Evolutionary conservation across 2,797 vertebrate genomes (phyloP).

Genomic region (Pristis pectinata): DNA sequence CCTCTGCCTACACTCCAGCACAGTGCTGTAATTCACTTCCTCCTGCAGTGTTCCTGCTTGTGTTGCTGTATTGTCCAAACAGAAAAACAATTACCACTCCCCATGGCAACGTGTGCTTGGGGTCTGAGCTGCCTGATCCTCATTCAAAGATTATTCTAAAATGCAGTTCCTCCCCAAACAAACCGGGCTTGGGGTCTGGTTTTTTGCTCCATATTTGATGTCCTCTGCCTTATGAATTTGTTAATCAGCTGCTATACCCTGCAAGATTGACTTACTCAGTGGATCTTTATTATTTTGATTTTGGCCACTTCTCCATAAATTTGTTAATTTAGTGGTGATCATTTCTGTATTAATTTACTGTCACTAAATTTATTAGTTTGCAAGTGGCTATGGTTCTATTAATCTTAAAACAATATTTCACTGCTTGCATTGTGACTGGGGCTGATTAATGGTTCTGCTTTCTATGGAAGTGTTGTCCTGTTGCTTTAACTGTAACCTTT

Average conservation of each 20-base stretch:
- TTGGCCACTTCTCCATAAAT: background rate
- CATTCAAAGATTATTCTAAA: background rate
- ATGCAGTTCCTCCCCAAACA: background rate
- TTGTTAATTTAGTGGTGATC: background rate
- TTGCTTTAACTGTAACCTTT: background rate
- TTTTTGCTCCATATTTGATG: no score
- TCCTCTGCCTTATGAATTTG: background rate
- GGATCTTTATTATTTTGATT: background rate
- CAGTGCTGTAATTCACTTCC: background rate
- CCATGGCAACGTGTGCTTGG: no score
- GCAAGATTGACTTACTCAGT: background rate
- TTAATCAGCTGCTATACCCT: background rate
- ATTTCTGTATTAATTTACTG: background rate
- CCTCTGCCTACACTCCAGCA: background rate
- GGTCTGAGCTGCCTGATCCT: no score
- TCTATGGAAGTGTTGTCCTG: background rate
- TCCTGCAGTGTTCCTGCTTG: background rate
- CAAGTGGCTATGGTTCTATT: background rate
- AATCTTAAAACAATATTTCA: background rate
- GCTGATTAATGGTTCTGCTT: background rate
- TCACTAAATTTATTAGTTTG: background rate
- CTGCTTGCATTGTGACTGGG: background rate
- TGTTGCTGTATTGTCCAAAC: background rate
- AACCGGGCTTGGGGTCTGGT: background rate
- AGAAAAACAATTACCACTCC: background rate